phyloP scores from a whole-genome alignment of 2,113 vertebrate species.

The Mus spicilegus region DNA sequence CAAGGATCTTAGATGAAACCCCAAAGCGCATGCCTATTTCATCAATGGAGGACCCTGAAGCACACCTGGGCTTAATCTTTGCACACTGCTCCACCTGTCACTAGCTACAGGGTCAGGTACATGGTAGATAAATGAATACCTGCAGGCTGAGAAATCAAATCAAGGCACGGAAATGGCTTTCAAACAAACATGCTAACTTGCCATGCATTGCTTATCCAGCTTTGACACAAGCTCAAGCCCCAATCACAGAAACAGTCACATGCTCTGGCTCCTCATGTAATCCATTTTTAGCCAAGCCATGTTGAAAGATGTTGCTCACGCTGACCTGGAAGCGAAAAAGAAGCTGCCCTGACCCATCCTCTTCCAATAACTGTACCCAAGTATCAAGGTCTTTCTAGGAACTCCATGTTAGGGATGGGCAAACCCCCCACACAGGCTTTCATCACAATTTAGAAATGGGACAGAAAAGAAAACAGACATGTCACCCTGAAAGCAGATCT shows the following conservation, averaged over 20 bases:
- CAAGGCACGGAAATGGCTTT: not conserved
- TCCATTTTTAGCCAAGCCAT: constrained; percentile 19
- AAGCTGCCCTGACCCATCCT: not conserved
- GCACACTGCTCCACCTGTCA: not conserved
- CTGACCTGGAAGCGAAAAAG: not conserved
- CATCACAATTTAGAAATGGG: not conserved
- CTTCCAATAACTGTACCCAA: not conserved
- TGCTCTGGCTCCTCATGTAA: not conserved
- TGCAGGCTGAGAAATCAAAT: not conserved
- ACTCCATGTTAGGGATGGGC: not conserved
- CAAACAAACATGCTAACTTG: constrained; percentile 29
- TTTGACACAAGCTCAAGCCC: constrained; percentile 4
- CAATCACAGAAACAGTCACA: not conserved
- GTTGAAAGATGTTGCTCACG: not conserved
- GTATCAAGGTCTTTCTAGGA: not conserved
- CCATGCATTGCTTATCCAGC: not conserved
- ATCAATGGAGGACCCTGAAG: not conserved
- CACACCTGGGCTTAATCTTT: not conserved
- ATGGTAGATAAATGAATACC: not conserved
- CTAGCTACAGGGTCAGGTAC: not conserved
- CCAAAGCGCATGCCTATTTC: not conserved
- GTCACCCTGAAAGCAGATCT: not conserved
- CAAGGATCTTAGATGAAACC: not conserved
- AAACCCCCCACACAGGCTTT: not conserved
- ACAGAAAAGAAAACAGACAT: not conserved